Base-by-base conservation (phyloP, 2,113 vertebrate species). In the Oreochromis spilurus region DNA sequence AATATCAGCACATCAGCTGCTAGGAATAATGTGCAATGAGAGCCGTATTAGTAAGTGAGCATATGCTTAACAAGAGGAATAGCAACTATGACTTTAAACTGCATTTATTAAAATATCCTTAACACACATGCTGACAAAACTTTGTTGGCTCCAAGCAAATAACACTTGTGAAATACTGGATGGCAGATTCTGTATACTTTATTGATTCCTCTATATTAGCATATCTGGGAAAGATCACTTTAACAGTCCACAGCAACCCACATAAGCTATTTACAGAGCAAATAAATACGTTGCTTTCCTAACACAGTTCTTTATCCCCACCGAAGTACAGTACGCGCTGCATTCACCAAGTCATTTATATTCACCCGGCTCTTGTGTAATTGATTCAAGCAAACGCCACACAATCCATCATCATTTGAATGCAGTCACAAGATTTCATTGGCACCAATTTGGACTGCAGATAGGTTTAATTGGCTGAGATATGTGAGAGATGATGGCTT, bases 321-420 rank as follows among this genome's bases (percentile, higher is more conserved):
- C 60, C 5, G 17, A 70, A 54, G 40, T 90, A 85, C 81, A 87
- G 38, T 81, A 72, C 54, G 7, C 16, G 14, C 31, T 55, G 52
- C 38, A 50, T 67, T 80, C 24, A 31, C 54, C 26, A 58, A 85
- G 62, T 85, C 52, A 78, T 87, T 89, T 86, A 52, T 83, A 88
- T 91, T 87, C 50, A 84, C 75, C 57, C 85, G 40, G 78, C 85
- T 85, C 24, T 36, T 36, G 52, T 2, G 4, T 75, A 88, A 89
- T 77, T 83, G 85, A 84, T 91, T 88, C 85, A 85, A 88, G 89
- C 62, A 86, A 85, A 89, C 48, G 38, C 85, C 50, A 82, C 55
- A 75, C 79, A 62, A 87, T 91, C 85, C 84, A 91, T 92, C 88
- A 93, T 91, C 88, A 87, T 93, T 93, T 92, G 86, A 91, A 86